Percentiles rank a stretch among this genome's conserved stretches.
These are phyloP conservation scores for Megaptera novaeangliae DNA, from an alignment of 2,113 vertebrate species.

Conservation along the genomic window DNA sequence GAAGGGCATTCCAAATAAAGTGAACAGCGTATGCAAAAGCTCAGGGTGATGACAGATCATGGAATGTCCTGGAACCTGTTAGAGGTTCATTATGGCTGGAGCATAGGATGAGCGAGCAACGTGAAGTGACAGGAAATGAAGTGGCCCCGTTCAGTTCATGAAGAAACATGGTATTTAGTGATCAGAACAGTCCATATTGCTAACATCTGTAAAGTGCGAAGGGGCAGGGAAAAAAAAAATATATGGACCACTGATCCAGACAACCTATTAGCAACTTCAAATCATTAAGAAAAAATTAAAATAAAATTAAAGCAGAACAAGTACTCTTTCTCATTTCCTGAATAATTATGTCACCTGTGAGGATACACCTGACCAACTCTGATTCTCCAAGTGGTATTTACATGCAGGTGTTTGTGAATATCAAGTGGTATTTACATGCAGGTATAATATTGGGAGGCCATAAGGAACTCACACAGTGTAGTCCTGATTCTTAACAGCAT, in stretches of 20 bases:
- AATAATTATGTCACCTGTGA: neutral
- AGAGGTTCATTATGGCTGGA: neutral
- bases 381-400: neutral
- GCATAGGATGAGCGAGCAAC: neutral
- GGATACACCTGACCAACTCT: neutral
- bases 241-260: neutral
- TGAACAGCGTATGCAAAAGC: neutral
- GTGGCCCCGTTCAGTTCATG: neutral
- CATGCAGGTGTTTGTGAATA: neutral
- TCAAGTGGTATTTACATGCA: neutral
- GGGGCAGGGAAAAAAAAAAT: neutral
- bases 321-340: neutral
- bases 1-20: neutral
- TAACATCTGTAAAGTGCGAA: neutral
- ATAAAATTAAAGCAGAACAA: neutral
- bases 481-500: neutral
- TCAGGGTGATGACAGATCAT: neutral
- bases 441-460: neutral
- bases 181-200: neutral
- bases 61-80: constrained; percentile 1
- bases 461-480: no score
- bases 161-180: neutral
- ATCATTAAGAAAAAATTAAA: neutral
- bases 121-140: neutral
- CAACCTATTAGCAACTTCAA: neutral